A percentile compares a stretch with the other conserved stretches of the same genome.
phyloP scores from a whole-genome alignment of 1,140 invertebrate genomes.

The Aradophagus sp. region DNA sequence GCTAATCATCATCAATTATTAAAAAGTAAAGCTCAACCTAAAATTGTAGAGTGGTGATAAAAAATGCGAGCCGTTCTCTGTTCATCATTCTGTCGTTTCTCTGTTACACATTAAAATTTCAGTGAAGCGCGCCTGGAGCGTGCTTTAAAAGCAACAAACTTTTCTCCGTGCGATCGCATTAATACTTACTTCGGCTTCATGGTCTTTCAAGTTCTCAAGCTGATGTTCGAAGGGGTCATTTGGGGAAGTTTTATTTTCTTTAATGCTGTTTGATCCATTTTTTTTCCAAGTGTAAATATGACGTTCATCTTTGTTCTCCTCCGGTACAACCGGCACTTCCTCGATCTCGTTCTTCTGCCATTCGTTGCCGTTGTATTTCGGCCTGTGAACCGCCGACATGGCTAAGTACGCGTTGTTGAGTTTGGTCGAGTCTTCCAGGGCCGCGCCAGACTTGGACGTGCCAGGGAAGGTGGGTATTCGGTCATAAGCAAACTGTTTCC shows the following conservation, averaged over 20 bases:
- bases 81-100: too few species aligned
- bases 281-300: constrained; percentile 64
- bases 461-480: constrained; percentile 63
- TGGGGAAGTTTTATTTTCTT: constrained; percentile 22
- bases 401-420: constrained; percentile 68
- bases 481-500: constrained; percentile 71
- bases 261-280: constrained; percentile 37
- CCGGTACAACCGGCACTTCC: constrained; percentile 44
- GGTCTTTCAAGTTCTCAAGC: constrained; percentile 63
- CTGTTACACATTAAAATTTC: too few species aligned
- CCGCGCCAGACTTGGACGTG: constrained; percentile 57
- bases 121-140: too few species aligned
- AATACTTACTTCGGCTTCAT: constrained; percentile 36
- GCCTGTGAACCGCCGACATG: constrained; percentile 65
- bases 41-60: too few species aligned
- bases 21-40: too few species aligned
- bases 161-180: too few species aligned
- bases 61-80: too few species aligned
- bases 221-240: constrained; percentile 66
- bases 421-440: constrained; percentile 51
- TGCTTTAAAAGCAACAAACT: too few species aligned
- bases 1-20: too few species aligned
- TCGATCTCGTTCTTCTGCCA: constrained; percentile 69
- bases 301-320: constrained; percentile 41
- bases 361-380: constrained; percentile 61